Base-by-base conservation (phyloP, 1,140 invertebrate genomes). In the Stegodyphus dumicola region DNA sequence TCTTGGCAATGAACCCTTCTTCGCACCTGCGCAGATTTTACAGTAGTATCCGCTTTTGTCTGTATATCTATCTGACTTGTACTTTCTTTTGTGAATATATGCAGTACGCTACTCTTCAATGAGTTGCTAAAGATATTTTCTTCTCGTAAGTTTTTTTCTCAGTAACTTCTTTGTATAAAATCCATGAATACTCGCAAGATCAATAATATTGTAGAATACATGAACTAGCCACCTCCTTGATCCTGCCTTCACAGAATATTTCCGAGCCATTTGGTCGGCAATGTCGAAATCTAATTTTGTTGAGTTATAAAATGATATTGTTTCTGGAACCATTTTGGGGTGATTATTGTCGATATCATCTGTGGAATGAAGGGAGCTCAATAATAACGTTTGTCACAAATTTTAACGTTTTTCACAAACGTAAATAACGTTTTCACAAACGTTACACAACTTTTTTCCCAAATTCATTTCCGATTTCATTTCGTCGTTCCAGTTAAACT, bases 191-290 rank as follows among this genome's bases (percentile, higher is more conserved):
- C 17, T n/a, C 5, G 65, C 11, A 67, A 67, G 65, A 67, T 86
- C 85, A 13, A 86, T 18, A 54, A 86, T 83, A 66, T 81, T 86
- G 78, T 86, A 81, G n/a, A 86, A 81, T 15, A 81, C 67, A 56
- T 74, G 77, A 60, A 81, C 51, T 9, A 70, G 78, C 85, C 56
- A 86, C 73, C 77, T 80, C 33, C 78, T 11, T 52, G 85, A 77
- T 52, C n/a, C 56, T 51, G 70, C 56, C 52, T 73, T 81, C 54
- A 56, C 51, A 65, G 74, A 51, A 74, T 71, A 85, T 18, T 77
- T 66, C 11, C 66, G 6, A 49, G 85, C 56, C 69, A 86, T 81
- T 69, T 81, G 48, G 53, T 81, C 78, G n/a, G 78, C 18, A 56
- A 81, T 18, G 66, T 86, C 77, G 7, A 83, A 69, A 67, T 48